Conservation (phyloP, 2,888 invertebrate genomes). For the Tribolium freemani region DNA sequence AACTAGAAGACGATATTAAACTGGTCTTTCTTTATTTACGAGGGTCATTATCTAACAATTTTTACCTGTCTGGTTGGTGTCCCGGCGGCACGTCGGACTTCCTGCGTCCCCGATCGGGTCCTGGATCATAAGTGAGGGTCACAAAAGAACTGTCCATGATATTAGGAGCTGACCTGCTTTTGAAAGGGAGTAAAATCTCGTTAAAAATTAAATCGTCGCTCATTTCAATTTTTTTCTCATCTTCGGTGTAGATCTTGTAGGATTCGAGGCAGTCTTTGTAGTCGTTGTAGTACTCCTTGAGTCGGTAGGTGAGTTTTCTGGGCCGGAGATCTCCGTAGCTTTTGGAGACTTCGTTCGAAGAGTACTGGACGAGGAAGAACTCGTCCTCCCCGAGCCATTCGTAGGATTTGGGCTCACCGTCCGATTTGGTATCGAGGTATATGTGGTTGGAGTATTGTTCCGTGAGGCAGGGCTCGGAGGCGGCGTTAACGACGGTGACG, state of each 20-base stretch:
- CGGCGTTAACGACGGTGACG: slow-evolving; percentile 38
- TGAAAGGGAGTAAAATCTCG: slow-evolving; percentile 65
- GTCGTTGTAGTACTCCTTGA: slow-evolving; percentile 76
- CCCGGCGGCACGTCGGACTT: slow-evolving; percentile 69
- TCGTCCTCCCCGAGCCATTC: slow-evolving; percentile 61
- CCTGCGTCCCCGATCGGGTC: slow-evolving; percentile 70
- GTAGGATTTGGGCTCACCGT: slow-evolving; percentile 59
- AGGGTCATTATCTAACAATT: background rate
- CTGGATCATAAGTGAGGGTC: slow-evolving; percentile 67
- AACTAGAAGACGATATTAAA: too few species aligned
- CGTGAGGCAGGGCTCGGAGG: slow-evolving; percentile 44
- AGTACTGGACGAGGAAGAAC: slow-evolving; percentile 66
- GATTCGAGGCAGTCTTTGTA: slow-evolving; percentile 75
- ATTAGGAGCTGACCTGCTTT: slow-evolving; percentile 74
- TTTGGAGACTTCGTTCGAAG: slow-evolving; percentile 56
- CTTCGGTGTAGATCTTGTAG: slow-evolving; percentile 60
- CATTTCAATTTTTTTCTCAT: slow-evolving; percentile 59
- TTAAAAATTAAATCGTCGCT: slow-evolving; percentile 63
- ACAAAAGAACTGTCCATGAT: slow-evolving; percentile 66
- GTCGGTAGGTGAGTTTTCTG: slow-evolving; percentile 55
- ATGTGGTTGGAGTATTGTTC: slow-evolving; percentile 55
- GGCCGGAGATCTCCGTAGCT: slow-evolving; percentile 61
- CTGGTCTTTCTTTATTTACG: too few species aligned
- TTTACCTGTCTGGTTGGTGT: slow-evolving; percentile 51
- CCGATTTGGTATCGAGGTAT: slow-evolving; percentile 58